phyloP scores from a whole-genome alignment of 2,113 vertebrate species.

The Vicugna pacos region DNA sequence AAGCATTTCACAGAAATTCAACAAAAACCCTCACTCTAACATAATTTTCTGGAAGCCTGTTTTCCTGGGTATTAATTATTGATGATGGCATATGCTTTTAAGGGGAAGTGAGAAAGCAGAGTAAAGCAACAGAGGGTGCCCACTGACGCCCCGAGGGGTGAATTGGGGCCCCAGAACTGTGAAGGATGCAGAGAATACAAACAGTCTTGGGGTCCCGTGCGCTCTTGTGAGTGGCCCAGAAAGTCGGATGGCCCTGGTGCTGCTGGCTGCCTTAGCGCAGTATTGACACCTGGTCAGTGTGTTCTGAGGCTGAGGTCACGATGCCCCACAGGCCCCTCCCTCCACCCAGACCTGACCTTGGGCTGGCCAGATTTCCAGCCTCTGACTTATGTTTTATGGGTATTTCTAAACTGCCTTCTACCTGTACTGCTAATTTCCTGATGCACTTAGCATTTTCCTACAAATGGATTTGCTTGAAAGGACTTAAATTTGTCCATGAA shows the following conservation, averaged over 20 bases:
- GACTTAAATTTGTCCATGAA: background rate
- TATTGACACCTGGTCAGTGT: background rate
- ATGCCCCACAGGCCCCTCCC: background rate
- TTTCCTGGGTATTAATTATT: background rate
- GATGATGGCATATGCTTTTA: background rate
- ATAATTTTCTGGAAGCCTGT: background rate
- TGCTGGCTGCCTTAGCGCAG: background rate
- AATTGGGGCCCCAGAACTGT: background rate
- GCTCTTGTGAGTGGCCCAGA: background rate
- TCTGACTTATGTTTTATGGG: background rate
- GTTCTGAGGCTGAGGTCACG: background rate
- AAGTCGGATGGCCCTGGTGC: background rate
- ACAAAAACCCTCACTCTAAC: background rate
- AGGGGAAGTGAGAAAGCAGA: background rate
- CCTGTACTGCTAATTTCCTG: background rate
- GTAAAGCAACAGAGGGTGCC: background rate
- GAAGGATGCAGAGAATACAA: background rate
- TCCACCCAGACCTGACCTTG: background rate
- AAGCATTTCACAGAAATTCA: slow-evolving; percentile 36
- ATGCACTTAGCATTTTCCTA: background rate
- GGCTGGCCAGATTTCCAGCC: background rate
- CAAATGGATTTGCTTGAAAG: background rate
- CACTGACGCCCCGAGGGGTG: background rate
- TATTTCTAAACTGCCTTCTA: background rate
- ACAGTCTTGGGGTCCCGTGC: fast-evolving